Percentiles rank a stretch among this genome's conserved stretches.
Evolutionary conservation across 2,797 vertebrate genomes (phyloP).

Genomic region (Takifugu ocellatus): DNA sequence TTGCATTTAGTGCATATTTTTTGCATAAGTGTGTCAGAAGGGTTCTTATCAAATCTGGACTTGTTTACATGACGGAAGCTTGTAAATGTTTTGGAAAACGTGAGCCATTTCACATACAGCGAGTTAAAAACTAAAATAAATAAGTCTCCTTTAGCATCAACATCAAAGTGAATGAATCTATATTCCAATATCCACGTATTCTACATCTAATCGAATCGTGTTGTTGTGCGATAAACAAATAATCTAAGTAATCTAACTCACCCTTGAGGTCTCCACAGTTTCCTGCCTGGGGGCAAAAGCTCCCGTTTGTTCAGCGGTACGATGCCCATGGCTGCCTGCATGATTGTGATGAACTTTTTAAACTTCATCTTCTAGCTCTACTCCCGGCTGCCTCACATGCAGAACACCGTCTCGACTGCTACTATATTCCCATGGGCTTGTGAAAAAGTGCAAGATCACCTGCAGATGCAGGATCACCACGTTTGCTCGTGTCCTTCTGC

Average conservation of each 20-base stretch:
- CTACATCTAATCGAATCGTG: not conserved
- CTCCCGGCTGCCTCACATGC: conserved; percentile 5
- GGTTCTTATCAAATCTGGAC: too few species aligned
- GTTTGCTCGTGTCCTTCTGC: conserved; percentile 12
- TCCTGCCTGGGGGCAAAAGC: conserved; percentile 87
- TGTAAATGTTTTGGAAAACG: too few species aligned
- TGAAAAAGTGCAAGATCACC: not conserved
- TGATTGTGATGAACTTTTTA: conserved; percentile 93
- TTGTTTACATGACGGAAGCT: too few species aligned
- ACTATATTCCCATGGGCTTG: conserved; percentile 19
- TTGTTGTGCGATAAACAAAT: too few species aligned
- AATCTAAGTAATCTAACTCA: conserved; percentile 71
- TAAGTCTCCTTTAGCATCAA: too few species aligned
- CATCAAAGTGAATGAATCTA: too few species aligned
- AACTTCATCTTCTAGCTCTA: conserved; percentile 82
- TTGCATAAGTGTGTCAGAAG: too few species aligned
- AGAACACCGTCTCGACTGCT: conserved; percentile 5
- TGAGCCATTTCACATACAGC: too few species aligned
- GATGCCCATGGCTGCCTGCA: conserved; percentile 90
- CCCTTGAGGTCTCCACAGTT: conserved; percentile 88
- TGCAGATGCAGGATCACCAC: not conserved
- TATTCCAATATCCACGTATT: not conserved
- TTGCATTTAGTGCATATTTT: too few species aligned
- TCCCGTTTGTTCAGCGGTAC: conserved; percentile 93
- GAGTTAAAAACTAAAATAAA: too few species aligned